phyloP scores from a whole-genome alignment of 2,888 invertebrate genomes.

The Diaphora mendica region DNA sequence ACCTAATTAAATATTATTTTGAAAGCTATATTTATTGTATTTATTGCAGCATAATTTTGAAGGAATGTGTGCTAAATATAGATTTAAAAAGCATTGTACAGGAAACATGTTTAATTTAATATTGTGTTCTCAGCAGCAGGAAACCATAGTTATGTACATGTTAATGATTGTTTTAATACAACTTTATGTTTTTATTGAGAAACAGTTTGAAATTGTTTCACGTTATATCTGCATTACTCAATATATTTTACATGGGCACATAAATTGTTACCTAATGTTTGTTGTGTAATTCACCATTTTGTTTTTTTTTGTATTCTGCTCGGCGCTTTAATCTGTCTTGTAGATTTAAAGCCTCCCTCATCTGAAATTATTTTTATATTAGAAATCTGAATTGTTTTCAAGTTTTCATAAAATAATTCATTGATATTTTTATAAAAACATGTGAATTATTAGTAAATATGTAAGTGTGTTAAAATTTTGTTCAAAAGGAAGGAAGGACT shows the following conservation, averaged over 20 bases:
- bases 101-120: constrained; percentile 1
- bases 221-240: neutral
- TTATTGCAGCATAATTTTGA: neutral
- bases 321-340: neutral
- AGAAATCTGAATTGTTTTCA: neutral
- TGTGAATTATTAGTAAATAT: too few species aligned
- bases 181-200: neutral
- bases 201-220: neutral
- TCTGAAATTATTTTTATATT: neutral
- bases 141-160: neutral
- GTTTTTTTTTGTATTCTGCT: neutral
- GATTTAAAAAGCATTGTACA: neutral
- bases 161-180: neutral
- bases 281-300: neutral
- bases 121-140: neutral
- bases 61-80: constrained; percentile 1
- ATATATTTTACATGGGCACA: neutral
- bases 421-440: too few species aligned
- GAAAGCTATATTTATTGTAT: neutral
- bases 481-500: too few species aligned
- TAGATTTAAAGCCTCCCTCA: neutral
- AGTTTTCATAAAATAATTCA: too few species aligned
- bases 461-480: too few species aligned
- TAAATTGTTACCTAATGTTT: neutral
- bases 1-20: neutral